These are phyloP conservation scores for Leucophenga maculata DNA, from an alignment of 2,888 invertebrate genomes.

Conservation along the genomic window DNA sequence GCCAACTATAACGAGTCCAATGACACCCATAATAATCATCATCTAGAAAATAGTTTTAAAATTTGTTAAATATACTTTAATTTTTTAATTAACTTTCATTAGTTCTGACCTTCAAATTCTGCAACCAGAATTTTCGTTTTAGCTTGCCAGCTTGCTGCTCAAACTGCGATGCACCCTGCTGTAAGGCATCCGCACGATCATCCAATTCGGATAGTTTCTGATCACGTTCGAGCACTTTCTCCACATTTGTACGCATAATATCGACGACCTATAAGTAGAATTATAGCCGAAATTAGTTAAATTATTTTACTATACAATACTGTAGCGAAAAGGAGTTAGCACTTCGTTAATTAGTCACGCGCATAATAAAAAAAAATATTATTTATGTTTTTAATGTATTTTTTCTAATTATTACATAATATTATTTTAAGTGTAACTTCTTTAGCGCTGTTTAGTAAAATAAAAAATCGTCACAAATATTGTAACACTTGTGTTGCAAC, in stretches of 20 bases:
- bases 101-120: constrained; percentile 86
- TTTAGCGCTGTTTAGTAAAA: no score
- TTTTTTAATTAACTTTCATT: background rate
- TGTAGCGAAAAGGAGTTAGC: no score
- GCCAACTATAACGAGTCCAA: constrained; percentile 85
- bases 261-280: constrained; percentile 92
- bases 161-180: constrained; percentile 95
- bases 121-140: constrained; percentile 98
- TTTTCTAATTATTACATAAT: no score
- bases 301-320: no score
- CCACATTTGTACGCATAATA: constrained; percentile 96
- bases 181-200: constrained; percentile 94
- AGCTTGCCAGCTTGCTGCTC: constrained; percentile 97
- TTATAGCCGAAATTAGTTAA: no score
- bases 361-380: no score
- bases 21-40: constrained; percentile 93
- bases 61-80: background rate
- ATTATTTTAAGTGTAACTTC: no score
- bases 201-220: constrained; percentile 95
- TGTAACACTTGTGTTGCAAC: no score
- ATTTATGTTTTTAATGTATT: no score
- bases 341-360: no score
- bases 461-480: no score
- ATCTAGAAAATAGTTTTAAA: constrained; percentile 74
- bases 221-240: constrained; percentile 96